Conservation (phyloP, 2,797 vertebrate species). For the Poecilia velifera region DNA sequence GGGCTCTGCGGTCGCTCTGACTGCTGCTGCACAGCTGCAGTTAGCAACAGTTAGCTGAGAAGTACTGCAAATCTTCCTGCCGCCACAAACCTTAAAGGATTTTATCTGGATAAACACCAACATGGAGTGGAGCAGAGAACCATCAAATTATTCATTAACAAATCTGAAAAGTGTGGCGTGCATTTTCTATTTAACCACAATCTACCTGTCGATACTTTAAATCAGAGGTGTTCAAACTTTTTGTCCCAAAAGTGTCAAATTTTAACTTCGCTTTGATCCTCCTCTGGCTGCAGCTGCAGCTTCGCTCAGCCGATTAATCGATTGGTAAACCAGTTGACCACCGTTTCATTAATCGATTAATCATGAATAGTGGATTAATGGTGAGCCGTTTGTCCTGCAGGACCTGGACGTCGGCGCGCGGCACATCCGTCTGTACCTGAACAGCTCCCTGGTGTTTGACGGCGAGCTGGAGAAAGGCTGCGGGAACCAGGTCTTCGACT, state of each 20-base stretch:
- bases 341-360: too few species aligned
- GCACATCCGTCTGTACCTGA: constrained; percentile 88
- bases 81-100: not conserved
- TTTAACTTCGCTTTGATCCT: not conserved
- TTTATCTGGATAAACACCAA: not conserved
- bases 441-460: constrained; percentile 89
- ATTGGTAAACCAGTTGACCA: too few species aligned
- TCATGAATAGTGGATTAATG: too few species aligned
- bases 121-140: not conserved
- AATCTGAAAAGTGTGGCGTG: not conserved
- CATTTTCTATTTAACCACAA: not conserved
- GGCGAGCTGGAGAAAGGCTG: constrained; percentile 87
- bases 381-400: constrained; percentile 65
- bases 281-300: too few species aligned
- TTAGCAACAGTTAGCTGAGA: not conserved
- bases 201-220: not conserved
- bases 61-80: not conserved
- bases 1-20: constrained; percentile 39
- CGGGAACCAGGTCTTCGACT: constrained; percentile 82
- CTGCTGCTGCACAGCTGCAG: constrained; percentile 30
- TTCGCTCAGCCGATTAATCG: too few species aligned
- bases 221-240: not conserved
- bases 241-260: not conserved
- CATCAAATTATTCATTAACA: not conserved
- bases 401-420: constrained; percentile 88